Evolutionary conservation across 2,888 invertebrate genomes (phyloP), one percentile per base, ranked within the genome.

Genomic region (Athrips mouffetella): DNA sequence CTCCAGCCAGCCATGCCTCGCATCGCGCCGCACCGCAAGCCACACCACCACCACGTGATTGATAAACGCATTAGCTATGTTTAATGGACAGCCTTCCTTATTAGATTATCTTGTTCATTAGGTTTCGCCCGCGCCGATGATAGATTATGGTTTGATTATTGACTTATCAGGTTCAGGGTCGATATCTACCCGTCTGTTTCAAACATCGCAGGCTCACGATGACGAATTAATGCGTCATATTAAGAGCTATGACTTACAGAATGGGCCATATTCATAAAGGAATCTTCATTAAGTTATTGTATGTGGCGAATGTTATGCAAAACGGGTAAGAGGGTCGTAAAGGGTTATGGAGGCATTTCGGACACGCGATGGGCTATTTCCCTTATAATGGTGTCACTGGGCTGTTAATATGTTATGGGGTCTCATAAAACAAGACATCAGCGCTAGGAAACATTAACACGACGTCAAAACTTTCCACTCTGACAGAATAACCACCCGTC

Each of bases 31-130:
- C 29, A 3, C 35, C 11, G 35, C 25, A 37, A 3, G 21, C 29
- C 52, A 53, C 45, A 45, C 44, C 45, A 23, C 31, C 31, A 37
- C 45, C 55, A 51, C 58, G 55, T 62, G 59, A 57, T 54, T 55
- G 55, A 51, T 55, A 52, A 55, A 52, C 53, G 48, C 51, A 58
- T 58, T 59, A 63, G 49, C 54, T 50, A 55, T 53, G 54, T 47
- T 57, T 58, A 57, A 57, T 50, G 53, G 59, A 44, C 57, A 58
- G 48, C 60, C 48, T 52, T 50, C 55, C 55, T 62, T 62, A 62
- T 63, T 59, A 55, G 54, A 64, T 67, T 64, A 62, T 57, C 57
- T 52, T 58, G 55, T 59, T 58, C 58, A 59, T 60, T 62, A 58
- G 55, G 56, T 50, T 57, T 49, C 53, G 47, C 51, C 51, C 50